Conservation (phyloP, 2,797 vertebrate species). For the Pterois miles region DNA sequence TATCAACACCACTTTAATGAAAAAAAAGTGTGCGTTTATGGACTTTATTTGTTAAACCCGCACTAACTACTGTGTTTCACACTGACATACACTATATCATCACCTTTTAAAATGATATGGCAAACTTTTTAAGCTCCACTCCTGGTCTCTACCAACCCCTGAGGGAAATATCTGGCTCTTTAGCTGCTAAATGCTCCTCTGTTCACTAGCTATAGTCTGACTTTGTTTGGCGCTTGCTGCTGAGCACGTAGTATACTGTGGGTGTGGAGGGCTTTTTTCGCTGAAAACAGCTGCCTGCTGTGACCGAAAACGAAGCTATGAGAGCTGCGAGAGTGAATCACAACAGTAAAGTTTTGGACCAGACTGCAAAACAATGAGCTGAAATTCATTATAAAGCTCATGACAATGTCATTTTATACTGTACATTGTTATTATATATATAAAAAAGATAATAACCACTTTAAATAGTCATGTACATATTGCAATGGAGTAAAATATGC, state of each 20-base stretch:
- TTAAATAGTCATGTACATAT: not conserved
- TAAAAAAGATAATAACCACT: too few species aligned
- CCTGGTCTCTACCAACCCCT: not conserved
- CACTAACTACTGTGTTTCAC: not conserved
- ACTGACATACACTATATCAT: not conserved
- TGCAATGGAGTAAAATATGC: not conserved
- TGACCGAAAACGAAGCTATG: not conserved
- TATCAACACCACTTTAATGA: not conserved
- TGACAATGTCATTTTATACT: too few species aligned
- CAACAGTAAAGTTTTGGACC: not conserved
- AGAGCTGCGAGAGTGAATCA: not conserved
- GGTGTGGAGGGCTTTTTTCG: not conserved
- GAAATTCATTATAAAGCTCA: too few species aligned
- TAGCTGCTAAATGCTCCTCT: not conserved
- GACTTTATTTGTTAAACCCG: not conserved
- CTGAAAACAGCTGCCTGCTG: not conserved
- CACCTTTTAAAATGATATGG: not conserved
- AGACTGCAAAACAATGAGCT: not conserved
- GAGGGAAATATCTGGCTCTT: not conserved
- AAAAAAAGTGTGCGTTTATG: not conserved
- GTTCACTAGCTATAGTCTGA: not conserved
- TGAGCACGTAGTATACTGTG: not conserved
- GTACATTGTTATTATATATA: too few species aligned
- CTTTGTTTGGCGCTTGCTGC: not conserved
- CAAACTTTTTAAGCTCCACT: not conserved